Evolutionary conservation across 1,140 invertebrate species (phyloP).

Genomic region (Drosophila nebulosa): DNA sequence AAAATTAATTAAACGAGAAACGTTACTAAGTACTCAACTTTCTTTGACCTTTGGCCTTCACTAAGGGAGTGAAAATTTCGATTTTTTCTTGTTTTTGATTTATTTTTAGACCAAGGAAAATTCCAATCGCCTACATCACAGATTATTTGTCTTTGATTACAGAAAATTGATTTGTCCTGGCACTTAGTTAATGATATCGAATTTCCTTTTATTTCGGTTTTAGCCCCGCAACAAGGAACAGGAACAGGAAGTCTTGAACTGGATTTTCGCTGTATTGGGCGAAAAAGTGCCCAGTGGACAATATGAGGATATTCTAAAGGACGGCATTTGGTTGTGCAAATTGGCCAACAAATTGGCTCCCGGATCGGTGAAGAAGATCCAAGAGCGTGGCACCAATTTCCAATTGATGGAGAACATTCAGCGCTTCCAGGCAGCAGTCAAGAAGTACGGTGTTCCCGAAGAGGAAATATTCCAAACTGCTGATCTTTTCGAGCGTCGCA

Average conservation of each 20-base stretch:
- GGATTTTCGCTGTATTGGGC: slow-evolving; percentile 94
- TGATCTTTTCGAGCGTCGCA: slow-evolving; percentile 97
- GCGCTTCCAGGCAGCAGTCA: slow-evolving; percentile 95
- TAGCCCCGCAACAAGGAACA: slow-evolving; percentile 94
- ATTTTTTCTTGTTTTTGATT: slow-evolving; percentile 19
- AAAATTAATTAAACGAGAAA: slow-evolving; percentile 78
- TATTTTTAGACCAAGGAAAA: slow-evolving; percentile 33
- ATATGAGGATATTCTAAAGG: slow-evolving; percentile 95
- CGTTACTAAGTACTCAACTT: slow-evolving; percentile 20
- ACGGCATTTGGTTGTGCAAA: slow-evolving; percentile 96
- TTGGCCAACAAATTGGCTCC: slow-evolving; percentile 97
- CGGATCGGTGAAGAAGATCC: slow-evolving; percentile 97
- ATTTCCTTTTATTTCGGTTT: slow-evolving; percentile 52
- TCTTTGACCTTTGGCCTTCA: slow-evolving; percentile 35
- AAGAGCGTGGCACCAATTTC: slow-evolving; percentile 97
- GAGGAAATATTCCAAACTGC: slow-evolving; percentile 99
- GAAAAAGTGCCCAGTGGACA: slow-evolving; percentile 91
- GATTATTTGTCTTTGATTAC: slow-evolving; percentile 52
- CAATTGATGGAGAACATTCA: slow-evolving; percentile 99
- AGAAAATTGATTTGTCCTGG: slow-evolving; percentile 51
- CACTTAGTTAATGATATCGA: slow-evolving; percentile 42
- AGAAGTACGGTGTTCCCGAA: slow-evolving; percentile 96
- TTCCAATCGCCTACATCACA: neutral
- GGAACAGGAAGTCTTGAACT: slow-evolving; percentile 93
- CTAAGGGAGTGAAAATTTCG: neutral